A percentile compares a stretch with the other conserved stretches of the same genome.
phyloP scores from a whole-genome alignment of 2,888 invertebrate genomes.

The Salticus scenicus region DNA sequence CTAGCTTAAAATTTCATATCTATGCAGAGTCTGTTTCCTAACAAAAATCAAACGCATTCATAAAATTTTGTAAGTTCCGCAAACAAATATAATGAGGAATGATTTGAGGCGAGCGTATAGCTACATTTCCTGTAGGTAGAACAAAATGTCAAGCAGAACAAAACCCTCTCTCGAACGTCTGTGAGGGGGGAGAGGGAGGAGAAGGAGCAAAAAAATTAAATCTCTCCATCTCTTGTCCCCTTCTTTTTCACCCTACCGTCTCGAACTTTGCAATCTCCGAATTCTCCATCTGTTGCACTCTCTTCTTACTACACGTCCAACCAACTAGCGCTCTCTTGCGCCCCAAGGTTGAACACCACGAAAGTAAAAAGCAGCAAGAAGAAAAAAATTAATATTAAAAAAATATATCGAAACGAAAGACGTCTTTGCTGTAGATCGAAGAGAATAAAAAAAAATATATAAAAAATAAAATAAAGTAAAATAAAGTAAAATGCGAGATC shows the following conservation, averaged over 20 bases:
- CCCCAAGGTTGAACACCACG: conserved; percentile 22
- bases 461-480: no score
- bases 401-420: conserved; percentile 19
- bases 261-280: conserved; percentile 2
- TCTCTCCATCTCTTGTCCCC: conserved; percentile 42
- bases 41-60: no score
- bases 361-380: background rate
- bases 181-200: no score
- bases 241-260: conserved; percentile 36
- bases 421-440: conserved; percentile 22
- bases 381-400: background rate
- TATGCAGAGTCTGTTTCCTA: no score
- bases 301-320: background rate
- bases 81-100: no score
- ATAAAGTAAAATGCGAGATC: background rate
- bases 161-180: background rate
- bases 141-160: background rate
- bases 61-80: no score
- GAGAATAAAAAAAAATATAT: background rate
- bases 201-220: conserved; percentile 23
- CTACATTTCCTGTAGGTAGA: background rate
- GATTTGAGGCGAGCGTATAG: no score
- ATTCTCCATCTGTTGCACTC: conserved; percentile 3
- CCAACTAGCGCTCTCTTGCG: background rate
- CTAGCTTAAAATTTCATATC: no score